A percentile compares a stretch with the other conserved stretches of the same genome.
These are phyloP conservation scores for Megaustenia siamemsis DNA, from an alignment of 2,888 invertebrate species.

Conservation along the genomic window DNA sequence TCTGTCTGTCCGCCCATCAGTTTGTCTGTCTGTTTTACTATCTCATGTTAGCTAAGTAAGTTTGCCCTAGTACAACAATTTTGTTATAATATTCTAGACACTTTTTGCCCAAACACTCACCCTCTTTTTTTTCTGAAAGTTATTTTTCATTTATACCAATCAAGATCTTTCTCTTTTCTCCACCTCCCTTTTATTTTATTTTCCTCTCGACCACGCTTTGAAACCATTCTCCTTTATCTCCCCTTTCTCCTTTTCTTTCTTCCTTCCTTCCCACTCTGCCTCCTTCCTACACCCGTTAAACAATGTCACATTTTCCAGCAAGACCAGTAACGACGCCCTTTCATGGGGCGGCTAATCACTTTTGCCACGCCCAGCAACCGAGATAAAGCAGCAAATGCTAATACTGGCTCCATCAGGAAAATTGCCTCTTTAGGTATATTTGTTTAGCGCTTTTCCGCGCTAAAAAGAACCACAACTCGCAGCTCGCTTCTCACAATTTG, in stretches of 20 bases:
- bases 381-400: slow-evolving; percentile 37
- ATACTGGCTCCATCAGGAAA: slow-evolving; percentile 40
- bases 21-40: no score
- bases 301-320: no score
- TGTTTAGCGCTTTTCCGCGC: slow-evolving; percentile 23
- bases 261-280: not conserved
- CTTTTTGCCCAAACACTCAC: not conserved
- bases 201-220: not conserved
- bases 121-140: slow-evolving; percentile 13
- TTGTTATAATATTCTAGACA: no score
- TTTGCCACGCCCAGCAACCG: slow-evolving; percentile 13
- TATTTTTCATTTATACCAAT: no score
- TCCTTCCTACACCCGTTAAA: not conserved
- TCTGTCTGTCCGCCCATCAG: no score
- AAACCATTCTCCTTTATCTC: slow-evolving; percentile 14
- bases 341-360: slow-evolving; percentile 34
- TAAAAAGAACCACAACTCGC: not conserved
- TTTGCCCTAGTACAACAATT: no score
- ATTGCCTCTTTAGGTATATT: slow-evolving; percentile 52
- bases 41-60: no score
- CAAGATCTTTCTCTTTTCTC: not conserved
- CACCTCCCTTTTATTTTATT: not conserved
- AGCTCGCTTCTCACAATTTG: slow-evolving; percentile 25
- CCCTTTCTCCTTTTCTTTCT: not conserved
- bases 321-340: slow-evolving; percentile 27